Base-by-base conservation (phyloP, 2,888 invertebrate species). In the Argyresthia goedartella region DNA sequence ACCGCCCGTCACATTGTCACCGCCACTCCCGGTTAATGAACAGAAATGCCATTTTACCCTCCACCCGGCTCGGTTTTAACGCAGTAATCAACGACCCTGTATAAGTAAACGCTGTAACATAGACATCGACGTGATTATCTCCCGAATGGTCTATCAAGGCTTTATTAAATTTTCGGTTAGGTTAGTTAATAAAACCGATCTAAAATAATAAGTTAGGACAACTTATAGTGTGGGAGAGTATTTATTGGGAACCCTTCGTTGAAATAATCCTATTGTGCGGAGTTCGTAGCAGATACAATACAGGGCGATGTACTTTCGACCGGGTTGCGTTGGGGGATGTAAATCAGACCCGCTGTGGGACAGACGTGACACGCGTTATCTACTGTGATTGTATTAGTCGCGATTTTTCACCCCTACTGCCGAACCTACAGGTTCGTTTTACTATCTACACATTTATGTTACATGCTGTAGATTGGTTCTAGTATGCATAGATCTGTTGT, bases 1-100 rank as follows among this genome's bases (percentile, higher is more conserved):
- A 55, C 55, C 69, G 67, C 68, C 70, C 68, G 70, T 69, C 67
- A 67, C 69, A 66, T 66, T 66, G 71, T 72, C 67, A 66, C 63
- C 54, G 42, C 33, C 48, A 50, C 54, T 44, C 16, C 63, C 65
- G 60, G 67, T 73, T 79, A 79, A 80, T 77, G 76, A 77, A 75
- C 69, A 69, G 66, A 67, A 69, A 66, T 67, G 63, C 50, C 50
- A 46, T 54, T 49, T 45, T 51, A 51, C 48, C 50, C 50, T 41
- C 46, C 49, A 9, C 44, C 36, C 51, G 13, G 43, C 45, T 46
- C 53, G 52, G 47, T 49, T 52, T 43, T 49, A 41, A 50, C 49
- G 50, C 50, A 53, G 47, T 47, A 47, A 34, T 25, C 25, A 25
- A 25, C 25, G 25, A 25, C 25, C 25, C 25, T 25, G 25, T 25